Evolutionary conservation across 2,797 vertebrate species (phyloP).

Genomic region (Onychomys arenicola): DNA sequence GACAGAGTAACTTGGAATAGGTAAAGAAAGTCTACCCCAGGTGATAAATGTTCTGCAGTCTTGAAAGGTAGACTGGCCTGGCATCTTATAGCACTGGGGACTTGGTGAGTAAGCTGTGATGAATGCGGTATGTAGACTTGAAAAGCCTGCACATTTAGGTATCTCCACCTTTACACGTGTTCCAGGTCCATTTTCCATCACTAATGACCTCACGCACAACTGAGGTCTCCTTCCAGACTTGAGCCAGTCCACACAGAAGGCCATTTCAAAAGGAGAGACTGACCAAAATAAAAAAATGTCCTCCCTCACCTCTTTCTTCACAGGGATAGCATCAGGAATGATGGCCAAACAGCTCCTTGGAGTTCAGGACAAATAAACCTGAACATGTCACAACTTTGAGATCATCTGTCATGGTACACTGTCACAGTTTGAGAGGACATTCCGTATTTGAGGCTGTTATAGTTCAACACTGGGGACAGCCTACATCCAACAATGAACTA

Average conservation of each 20-base stretch:
- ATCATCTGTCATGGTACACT: background rate
- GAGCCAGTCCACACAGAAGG: background rate
- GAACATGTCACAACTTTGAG: background rate
- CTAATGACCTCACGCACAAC: background rate
- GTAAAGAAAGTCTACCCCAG: background rate
- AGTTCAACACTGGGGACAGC: background rate
- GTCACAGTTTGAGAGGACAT: background rate
- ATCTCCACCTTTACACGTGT: background rate
- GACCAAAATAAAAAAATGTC: background rate
- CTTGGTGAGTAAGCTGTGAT: fast-evolving
- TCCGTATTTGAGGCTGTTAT: background rate
- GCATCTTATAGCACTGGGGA: fast-evolving
- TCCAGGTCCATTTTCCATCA: background rate
- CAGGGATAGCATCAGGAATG: background rate
- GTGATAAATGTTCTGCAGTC: conserved; percentile 38
- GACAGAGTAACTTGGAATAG: background rate
- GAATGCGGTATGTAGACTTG: fast-evolving
- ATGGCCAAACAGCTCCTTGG: background rate
- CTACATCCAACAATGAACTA: background rate
- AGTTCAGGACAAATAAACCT: background rate
- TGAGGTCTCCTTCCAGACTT: background rate
- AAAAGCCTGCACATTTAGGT: background rate
- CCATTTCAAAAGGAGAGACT: background rate
- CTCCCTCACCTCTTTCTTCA: background rate
- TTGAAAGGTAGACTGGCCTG: background rate